Conservation (phyloP, 2,797 vertebrate genomes). For the Cynopterus sphinx region DNA sequence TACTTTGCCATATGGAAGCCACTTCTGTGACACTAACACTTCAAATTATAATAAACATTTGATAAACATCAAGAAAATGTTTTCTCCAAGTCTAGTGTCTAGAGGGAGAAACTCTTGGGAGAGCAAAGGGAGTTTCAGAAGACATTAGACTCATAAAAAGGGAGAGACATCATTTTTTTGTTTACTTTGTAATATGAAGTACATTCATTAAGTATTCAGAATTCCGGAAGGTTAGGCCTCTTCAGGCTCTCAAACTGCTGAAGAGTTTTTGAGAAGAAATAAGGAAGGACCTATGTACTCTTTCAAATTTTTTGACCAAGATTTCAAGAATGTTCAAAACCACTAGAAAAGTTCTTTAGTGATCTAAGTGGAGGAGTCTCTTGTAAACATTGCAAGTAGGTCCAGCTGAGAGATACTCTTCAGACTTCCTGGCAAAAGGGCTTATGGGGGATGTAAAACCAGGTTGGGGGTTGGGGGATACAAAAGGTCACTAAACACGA, state of each 20-base stretch:
- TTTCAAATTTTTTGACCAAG: not conserved
- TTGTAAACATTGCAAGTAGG: not conserved
- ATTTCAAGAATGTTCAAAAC: constrained; percentile 36
- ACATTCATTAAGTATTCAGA: not conserved
- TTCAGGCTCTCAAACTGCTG: not conserved
- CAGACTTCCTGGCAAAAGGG: not conserved
- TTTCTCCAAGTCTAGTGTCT: not conserved
- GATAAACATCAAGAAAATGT: not conserved
- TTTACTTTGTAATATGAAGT: not conserved
- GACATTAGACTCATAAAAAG: not conserved
- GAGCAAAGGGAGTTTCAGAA: not conserved
- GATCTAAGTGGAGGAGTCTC: not conserved
- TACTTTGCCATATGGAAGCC: not conserved
- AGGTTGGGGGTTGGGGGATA: not conserved
- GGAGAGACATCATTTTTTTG: not conserved
- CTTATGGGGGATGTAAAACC: not conserved
- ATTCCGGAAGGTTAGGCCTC: not conserved
- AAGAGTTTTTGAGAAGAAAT: constrained; percentile 31
- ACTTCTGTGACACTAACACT: not conserved
- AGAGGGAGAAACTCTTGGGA: not conserved
- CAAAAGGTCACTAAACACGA: not conserved
- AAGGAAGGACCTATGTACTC: not conserved
- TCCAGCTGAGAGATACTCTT: not conserved
- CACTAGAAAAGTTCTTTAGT: not conserved
- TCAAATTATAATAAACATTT: not conserved